phyloP scores from a whole-genome alignment of 2,113 vertebrate genomes.

The Catagonus wagneri region DNA sequence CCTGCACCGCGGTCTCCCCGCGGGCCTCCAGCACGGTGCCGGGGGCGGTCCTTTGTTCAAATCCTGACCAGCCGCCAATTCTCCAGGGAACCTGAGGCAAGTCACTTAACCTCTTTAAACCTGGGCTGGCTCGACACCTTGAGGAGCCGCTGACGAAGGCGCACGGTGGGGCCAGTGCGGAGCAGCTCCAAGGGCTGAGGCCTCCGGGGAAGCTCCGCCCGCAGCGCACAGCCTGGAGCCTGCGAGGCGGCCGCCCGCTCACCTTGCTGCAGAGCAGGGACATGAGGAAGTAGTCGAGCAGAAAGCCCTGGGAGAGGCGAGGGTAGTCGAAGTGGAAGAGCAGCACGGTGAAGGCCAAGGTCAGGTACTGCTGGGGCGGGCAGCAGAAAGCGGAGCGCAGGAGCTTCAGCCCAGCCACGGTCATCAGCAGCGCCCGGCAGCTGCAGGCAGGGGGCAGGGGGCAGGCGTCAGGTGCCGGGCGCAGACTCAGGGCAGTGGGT shows the following conservation, averaged over 20 bases:
- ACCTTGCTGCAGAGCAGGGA: slow-evolving; percentile 96
- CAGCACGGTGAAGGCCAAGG: slow-evolving; percentile 94
- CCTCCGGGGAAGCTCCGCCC: background rate
- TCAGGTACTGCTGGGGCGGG: slow-evolving; percentile 93
- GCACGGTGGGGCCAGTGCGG: fast-evolving
- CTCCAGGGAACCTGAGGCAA: background rate
- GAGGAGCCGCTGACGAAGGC: background rate
- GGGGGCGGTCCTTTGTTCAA: background rate
- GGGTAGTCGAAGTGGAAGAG: slow-evolving; percentile 96
- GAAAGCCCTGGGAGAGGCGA: slow-evolving; percentile 93
- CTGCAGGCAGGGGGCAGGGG: slow-evolving; percentile 81
- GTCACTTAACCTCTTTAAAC: background rate
- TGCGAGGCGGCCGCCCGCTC: background rate
- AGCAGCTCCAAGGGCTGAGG: background rate
- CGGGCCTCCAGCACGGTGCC: background rate
- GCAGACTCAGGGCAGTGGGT: background rate
- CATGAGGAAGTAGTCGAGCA: slow-evolving; percentile 95
- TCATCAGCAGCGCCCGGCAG: slow-evolving; percentile 93
- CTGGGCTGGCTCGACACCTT: background rate
- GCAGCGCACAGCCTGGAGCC: fast-evolving
- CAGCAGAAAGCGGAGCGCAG: slow-evolving; percentile 93
- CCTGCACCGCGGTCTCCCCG: background rate
- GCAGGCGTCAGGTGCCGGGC: background rate
- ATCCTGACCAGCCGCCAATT: background rate
- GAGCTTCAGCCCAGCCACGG: slow-evolving; percentile 94